Evolutionary conservation across 1,140 invertebrate genomes (phyloP).

Genomic region (Tyrophagus putrescentiae): DNA sequence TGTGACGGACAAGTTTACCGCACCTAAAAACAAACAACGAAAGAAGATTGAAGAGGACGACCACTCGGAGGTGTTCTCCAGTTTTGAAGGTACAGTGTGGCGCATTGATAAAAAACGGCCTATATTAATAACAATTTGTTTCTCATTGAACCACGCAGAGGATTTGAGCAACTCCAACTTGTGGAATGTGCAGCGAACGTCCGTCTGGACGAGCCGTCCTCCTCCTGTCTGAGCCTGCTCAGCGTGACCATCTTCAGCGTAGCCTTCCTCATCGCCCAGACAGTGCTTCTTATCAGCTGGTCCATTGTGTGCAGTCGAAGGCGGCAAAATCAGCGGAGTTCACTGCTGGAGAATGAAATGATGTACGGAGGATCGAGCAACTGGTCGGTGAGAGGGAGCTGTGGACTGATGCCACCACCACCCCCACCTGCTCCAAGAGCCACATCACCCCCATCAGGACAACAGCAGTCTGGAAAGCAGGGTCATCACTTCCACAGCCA

Average conservation of each 20-base stretch:
- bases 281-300: not conserved
- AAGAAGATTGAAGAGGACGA: constrained; percentile 16
- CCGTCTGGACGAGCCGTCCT: too few species aligned
- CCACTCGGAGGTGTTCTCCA: not conserved
- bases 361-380: constrained; percentile 9
- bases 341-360: constrained; percentile 1
- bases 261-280: not conserved
- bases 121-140: too few species aligned
- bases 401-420: not conserved
- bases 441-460: too few species aligned
- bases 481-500: not conserved
- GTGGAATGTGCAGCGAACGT: too few species aligned
- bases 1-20: constrained; percentile 70
- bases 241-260: not conserved
- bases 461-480: too few species aligned
- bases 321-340: not conserved
- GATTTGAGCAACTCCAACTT: too few species aligned
- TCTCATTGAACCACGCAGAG: too few species aligned
- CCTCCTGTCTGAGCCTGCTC: not conserved
- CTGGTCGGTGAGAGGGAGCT: not conserved
- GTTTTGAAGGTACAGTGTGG: constrained; percentile 12
- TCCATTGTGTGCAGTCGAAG: not conserved
- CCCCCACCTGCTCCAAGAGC: not conserved
- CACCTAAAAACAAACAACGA: constrained; percentile 26
- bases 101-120: too few species aligned